A percentile compares a stretch with the other conserved stretches of the same genome.
Conservation (phyloP, 2,113 vertebrate genomes). For the Neopipo cinnamomea region DNA sequence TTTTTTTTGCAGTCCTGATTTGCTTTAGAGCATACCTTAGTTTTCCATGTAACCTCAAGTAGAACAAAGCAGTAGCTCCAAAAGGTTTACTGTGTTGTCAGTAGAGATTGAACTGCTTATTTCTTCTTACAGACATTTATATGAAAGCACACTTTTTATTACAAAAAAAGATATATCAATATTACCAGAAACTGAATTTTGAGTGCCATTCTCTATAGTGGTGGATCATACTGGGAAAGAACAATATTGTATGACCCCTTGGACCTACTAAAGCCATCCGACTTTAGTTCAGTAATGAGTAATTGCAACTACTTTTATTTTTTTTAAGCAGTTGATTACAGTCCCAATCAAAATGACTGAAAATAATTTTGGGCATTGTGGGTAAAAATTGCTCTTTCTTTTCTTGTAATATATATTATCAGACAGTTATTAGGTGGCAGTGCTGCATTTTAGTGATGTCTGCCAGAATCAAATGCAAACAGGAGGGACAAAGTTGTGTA, state of each 20-base stretch:
- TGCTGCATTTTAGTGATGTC: background rate
- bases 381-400: background rate
- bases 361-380: background rate
- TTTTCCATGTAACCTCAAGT: background rate
- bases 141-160: background rate
- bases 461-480: background rate
- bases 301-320: background rate
- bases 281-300: background rate
- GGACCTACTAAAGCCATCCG: background rate
- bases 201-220: background rate
- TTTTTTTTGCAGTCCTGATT: background rate
- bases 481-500: background rate
- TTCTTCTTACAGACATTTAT: background rate
- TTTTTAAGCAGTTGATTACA: background rate
- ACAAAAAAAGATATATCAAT: background rate
- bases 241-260: background rate
- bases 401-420: background rate
- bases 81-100: background rate
- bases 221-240: background rate
- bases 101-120: background rate
- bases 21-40: background rate
- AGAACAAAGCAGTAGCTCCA: background rate
- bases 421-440: background rate
- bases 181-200: background rate
- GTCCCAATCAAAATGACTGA: background rate